These are phyloP conservation scores for Meloe dianella DNA, from an alignment of 2,888 invertebrate species.

Conservation along the genomic window DNA sequence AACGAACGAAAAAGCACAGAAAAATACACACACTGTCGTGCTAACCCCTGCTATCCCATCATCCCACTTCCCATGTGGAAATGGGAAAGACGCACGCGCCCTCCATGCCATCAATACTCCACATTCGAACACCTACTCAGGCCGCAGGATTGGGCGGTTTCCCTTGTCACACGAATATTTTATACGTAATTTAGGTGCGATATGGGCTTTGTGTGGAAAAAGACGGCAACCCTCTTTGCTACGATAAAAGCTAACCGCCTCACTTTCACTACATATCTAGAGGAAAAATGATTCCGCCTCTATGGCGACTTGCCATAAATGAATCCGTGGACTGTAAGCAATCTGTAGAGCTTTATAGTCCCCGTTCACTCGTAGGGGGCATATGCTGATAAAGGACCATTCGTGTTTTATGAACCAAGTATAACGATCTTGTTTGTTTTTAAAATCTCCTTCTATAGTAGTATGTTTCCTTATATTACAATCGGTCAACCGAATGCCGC, in stretches of 20 bases:
- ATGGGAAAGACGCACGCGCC: slow-evolving; percentile 55
- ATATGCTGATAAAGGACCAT: slow-evolving; percentile 52
- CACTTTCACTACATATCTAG: slow-evolving; percentile 32
- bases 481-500: slow-evolving; percentile 5
- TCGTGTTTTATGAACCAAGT: slow-evolving; percentile 52
- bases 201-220: slow-evolving; percentile 33
- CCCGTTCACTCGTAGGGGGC: slow-evolving; percentile 41
- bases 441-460: slow-evolving; percentile 18
- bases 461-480: not conserved
- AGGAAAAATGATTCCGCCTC: slow-evolving; percentile 44
- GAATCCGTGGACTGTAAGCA: slow-evolving; percentile 47
- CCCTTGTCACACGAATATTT: slow-evolving; percentile 45
- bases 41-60: slow-evolving; percentile 41
- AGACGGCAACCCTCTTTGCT: slow-evolving; percentile 36
- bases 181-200: slow-evolving; percentile 45
- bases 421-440: slow-evolving; percentile 49
- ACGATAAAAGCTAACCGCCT: slow-evolving; percentile 40
- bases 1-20: slow-evolving; percentile 55
- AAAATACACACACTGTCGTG: slow-evolving; percentile 55
- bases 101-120: slow-evolving; percentile 57
- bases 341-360: slow-evolving; percentile 46
- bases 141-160: slow-evolving; percentile 53
- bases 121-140: slow-evolving; percentile 59
- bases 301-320: slow-evolving; percentile 41
- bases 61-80: slow-evolving; percentile 50